Base-by-base conservation (phyloP, 1,140 invertebrate genomes). In the Liolophura sinensis region DNA sequence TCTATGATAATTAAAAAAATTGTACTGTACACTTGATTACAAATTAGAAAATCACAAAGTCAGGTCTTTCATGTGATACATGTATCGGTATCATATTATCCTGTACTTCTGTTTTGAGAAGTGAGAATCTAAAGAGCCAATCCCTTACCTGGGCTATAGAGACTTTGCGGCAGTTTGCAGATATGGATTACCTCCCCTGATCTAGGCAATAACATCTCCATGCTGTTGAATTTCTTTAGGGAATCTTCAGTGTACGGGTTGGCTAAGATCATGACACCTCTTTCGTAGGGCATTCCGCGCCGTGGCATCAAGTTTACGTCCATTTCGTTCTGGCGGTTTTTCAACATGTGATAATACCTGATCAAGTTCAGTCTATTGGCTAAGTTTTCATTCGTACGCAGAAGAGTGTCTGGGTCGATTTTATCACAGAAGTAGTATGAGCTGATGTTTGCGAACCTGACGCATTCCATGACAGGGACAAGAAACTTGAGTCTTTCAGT, bases 401-500 rank as follows among this genome's bases (percentile, higher is more conserved):
- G 77, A 20, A 84, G 76, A 47, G 77, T 64, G 65, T 84, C 75
- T 24, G 74, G 80, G 67, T 86, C 86, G 20, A 89, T 87, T 70
- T 81, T 82, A 75, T 89, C 88, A 76, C 88, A 85, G 54, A 89
- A 82, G 77, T 87, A 89, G 73, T 89, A 89, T 0, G 88, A 88
- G 67, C 85, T 87, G 51, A 89, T 78, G 56, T 88, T 82, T 20
- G 87, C 86, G 71, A 89, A 79, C 31, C 88, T 75, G 12, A 89
- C 87, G 75, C 86, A 85, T 64, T 86, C 85, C 69, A 89, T 78
- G 46, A 89, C 84, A 78, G 86, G 70, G 18, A 65, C 70, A 11
- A 81, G 55, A 62, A 76, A 57, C 24, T 58, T 20, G 22, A 68
- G 70, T 46, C 81, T 59, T 1, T 69, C 64, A 4, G 81, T 74